Evolutionary conservation across 2,888 invertebrate genomes (phyloP), one percentile per base, ranked within the genome.

Genomic region (Carterocephalus palaemon): DNA sequence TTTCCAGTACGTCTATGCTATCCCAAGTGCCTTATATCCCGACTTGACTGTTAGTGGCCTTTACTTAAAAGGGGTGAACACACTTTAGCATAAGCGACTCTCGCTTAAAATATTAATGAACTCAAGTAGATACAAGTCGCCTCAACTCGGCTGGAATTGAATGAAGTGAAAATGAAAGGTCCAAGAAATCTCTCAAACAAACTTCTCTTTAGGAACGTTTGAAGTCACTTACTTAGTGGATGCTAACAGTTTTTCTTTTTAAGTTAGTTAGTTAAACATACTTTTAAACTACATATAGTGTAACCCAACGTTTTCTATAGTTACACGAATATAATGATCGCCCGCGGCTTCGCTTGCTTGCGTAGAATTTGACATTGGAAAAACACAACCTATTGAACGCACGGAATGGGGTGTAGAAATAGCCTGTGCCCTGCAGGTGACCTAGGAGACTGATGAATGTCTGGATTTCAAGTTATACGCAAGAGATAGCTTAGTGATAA

Each of bases 61-160:
- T 57, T 73, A 71, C 82, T 82, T 84, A 83, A 84, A 83, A 82
- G 83, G 82, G 83, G 82, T 84, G 82, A 83, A 78, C 72, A 79
- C 73, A 80, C 75, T 80, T 80, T 64, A 64, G 53, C 62, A 64
- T 72, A 74, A 79, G 76, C 64, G 71, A 62, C 63, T 62, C 59
- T 61, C 62, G 61, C 63, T 62, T 73, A 56, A 69, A 78, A 72
- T 75, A 76, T 79, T 75, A 63, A 79, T 62, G 59, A 51, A 49
- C 48, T 49, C 56, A 62, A 67, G 63, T 59, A n/a, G n/a, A n/a
- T n/a, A 56, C 54, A 61, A 54, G 52, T 41, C 57, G 62, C 59
- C 68, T 67, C 55, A 57, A 51, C 55, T 53, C 46, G 46, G 36
- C 20, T 26, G 23, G 45, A 46, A 37, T 45, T 37, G 43, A 43